A percentile compares a stretch with the other conserved stretches of the same genome.
phyloP scores from a whole-genome alignment of 2,888 invertebrate genomes.

The Athalia cordata region DNA sequence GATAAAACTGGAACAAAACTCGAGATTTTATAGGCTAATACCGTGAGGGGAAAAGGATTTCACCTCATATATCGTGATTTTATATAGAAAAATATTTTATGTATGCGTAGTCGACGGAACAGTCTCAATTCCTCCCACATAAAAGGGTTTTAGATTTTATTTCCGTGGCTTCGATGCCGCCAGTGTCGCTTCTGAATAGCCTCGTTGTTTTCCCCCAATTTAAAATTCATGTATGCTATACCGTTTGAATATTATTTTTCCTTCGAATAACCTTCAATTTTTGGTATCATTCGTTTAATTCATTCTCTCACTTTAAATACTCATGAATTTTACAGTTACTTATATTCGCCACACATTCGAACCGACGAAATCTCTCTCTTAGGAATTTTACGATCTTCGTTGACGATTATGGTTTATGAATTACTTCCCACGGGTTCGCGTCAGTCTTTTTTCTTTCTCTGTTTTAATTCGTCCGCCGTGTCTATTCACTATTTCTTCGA shows the following conservation, averaged over 20 bases:
- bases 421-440: too few species aligned
- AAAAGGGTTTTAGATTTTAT: constrained; percentile 64
- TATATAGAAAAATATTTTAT: constrained; percentile 63
- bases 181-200: constrained; percentile 50
- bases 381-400: too few species aligned
- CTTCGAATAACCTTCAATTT: constrained; percentile 38
- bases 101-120: constrained; percentile 58
- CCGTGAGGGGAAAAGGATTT: constrained; percentile 52
- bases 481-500: neutral
- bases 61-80: constrained; percentile 63
- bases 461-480: too few species aligned
- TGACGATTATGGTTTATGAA: too few species aligned
- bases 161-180: constrained; percentile 55
- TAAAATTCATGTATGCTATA: constrained; percentile 57
- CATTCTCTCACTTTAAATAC: constrained; percentile 23
- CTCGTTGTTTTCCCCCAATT: constrained; percentile 55
- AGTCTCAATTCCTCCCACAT: constrained; percentile 58
- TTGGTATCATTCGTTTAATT: constrained; percentile 30
- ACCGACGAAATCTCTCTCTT: neutral
- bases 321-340: constrained; percentile 11
- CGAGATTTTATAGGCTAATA: constrained; percentile 68
- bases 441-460: too few species aligned
- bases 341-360: neutral
- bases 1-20: constrained; percentile 65
- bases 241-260: constrained; percentile 41